A percentile compares a stretch with the other conserved stretches of the same genome.
Conservation (phyloP, 2,888 invertebrate species). For the Eristalis tenax region DNA sequence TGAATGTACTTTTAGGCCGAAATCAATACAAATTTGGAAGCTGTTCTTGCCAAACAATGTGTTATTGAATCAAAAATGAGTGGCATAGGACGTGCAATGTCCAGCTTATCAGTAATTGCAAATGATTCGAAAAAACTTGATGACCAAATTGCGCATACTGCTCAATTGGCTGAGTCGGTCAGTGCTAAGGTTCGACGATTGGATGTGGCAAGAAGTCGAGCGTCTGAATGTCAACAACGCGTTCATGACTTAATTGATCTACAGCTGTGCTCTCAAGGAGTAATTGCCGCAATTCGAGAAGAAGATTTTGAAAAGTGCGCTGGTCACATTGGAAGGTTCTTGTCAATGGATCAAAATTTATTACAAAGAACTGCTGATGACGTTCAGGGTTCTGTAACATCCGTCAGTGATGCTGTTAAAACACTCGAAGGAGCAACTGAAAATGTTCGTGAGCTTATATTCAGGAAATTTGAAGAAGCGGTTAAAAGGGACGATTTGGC, state of each 20-base stretch:
- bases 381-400: slow-evolving; percentile 84
- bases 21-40: slow-evolving; percentile 87
- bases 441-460: slow-evolving; percentile 84
- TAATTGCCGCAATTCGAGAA: slow-evolving; percentile 94
- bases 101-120: slow-evolving; percentile 89
- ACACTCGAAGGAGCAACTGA: slow-evolving; percentile 88
- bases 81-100: slow-evolving; percentile 90
- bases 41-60: slow-evolving; percentile 88
- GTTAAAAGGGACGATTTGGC: slow-evolving; percentile 93
- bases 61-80: slow-evolving; percentile 90
- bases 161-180: slow-evolving; percentile 94
- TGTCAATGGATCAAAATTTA: slow-evolving; percentile 94
- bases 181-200: slow-evolving; percentile 97
- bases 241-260: slow-evolving; percentile 97
- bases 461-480: slow-evolving; percentile 94
- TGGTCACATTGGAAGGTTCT: slow-evolving; percentile 95
- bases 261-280: slow-evolving; percentile 98
- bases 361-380: slow-evolving; percentile 89
- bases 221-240: slow-evolving; percentile 95
- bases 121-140: slow-evolving; percentile 91
- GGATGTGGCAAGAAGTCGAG: slow-evolving; percentile 93
- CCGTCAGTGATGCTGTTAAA: slow-evolving; percentile 80
- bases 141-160: slow-evolving; percentile 92
- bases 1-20: slow-evolving; percentile 82
- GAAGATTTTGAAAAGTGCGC: slow-evolving; percentile 99